phyloP scores from a whole-genome alignment of 2,888 invertebrate species.

The Caenorhabditis drosophilae region DNA sequence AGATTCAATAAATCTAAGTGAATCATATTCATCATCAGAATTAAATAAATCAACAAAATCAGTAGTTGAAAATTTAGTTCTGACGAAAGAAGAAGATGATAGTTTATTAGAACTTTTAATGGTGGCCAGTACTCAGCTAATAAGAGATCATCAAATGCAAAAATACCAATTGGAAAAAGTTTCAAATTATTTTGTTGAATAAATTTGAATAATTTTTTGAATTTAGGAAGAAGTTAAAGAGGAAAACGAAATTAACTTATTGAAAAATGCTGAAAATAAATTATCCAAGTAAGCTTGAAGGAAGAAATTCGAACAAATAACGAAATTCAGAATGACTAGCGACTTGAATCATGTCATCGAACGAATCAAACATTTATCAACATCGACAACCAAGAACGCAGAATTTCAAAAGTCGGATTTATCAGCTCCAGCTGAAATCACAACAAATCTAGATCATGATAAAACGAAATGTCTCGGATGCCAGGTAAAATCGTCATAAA shows the following conservation, averaged over 20 bases:
- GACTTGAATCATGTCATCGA: too few species aligned
- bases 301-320: not conserved
- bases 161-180: constrained; percentile 1
- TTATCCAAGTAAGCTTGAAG: not conserved
- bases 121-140: not conserved
- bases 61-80: not conserved
- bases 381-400: too few species aligned
- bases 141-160: constrained; percentile 7
- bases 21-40: constrained; percentile 10
- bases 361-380: too few species aligned
- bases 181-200: not conserved
- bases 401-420: too few species aligned
- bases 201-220: not conserved
- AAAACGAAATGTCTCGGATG: constrained; percentile 32
- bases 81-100: constrained; percentile 2
- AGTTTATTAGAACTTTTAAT: not conserved
- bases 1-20: constrained; percentile 13
- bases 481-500: too few species aligned
- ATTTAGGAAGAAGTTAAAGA: not conserved
- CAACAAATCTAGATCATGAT: too few species aligned
- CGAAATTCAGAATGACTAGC: too few species aligned
- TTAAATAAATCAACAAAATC: constrained; percentile 7
- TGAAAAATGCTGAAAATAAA: not conserved
- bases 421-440: too few species aligned
- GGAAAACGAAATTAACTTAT: not conserved